These are phyloP conservation scores for Alethe castanea DNA, from an alignment of 2,113 vertebrate genomes.

Conservation along the genomic window DNA sequence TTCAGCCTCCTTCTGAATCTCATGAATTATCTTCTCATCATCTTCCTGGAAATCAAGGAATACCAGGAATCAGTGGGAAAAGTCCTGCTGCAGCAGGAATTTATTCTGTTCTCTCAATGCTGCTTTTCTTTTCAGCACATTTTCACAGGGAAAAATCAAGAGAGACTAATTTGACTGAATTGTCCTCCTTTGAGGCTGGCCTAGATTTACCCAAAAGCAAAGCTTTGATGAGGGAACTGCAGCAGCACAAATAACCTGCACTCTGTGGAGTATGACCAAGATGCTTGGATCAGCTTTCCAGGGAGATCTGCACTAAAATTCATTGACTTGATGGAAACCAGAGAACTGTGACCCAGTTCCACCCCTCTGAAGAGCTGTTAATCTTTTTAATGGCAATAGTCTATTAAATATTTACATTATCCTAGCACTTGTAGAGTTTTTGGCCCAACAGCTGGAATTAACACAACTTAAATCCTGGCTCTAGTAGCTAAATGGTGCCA, in stretches of 20 bases:
- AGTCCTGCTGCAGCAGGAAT: not conserved
- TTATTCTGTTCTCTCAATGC: not conserved
- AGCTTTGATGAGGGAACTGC: not conserved
- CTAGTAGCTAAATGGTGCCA: slow-evolving; percentile 33
- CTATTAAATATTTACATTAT: slow-evolving; percentile 67
- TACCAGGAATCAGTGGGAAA: not conserved
- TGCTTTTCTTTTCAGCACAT: not conserved
- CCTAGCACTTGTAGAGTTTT: slow-evolving; percentile 19
- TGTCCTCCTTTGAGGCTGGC: not conserved
- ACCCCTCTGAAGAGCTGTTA: slow-evolving; percentile 12
- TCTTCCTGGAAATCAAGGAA: slow-evolving; percentile 79
- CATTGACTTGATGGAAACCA: slow-evolving; percentile 21
- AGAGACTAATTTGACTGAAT: not conserved
- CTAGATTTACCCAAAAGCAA: not conserved
- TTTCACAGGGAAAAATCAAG: accelerated
- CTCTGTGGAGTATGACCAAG: not conserved
- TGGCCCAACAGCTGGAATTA: slow-evolving; percentile 3
- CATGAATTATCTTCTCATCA: slow-evolving; percentile 92
- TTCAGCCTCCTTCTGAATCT: slow-evolving; percentile 93
- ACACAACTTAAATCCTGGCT: slow-evolving; percentile 2
- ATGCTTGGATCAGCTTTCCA: not conserved
- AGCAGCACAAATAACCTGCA: not conserved
- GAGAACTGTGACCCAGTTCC: not conserved
- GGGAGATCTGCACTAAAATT: slow-evolving; percentile 1
- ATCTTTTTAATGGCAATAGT: slow-evolving; percentile 60